phyloP scores from a whole-genome alignment of 2,888 invertebrate genomes.

The Apodemia duryi region DNA sequence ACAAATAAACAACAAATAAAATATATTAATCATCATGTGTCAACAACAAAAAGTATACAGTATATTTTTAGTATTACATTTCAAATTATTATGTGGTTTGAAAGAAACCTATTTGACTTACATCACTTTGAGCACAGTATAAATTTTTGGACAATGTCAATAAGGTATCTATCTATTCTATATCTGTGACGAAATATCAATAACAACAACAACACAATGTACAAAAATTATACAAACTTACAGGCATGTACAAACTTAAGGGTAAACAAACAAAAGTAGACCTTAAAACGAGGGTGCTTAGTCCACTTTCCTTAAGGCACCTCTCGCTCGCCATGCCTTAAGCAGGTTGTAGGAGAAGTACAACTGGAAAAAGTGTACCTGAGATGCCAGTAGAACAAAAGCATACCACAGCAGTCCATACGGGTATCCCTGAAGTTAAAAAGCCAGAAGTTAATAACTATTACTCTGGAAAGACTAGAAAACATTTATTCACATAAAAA shows the following conservation, averaged over 20 bases:
- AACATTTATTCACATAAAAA: too few species aligned
- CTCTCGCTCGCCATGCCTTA: slow-evolving; percentile 89
- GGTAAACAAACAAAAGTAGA: slow-evolving; percentile 9
- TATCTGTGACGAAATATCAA: not conserved
- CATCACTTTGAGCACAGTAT: too few species aligned
- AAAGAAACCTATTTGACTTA: too few species aligned
- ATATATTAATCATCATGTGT: too few species aligned
- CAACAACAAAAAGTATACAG: too few species aligned
- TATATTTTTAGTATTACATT: too few species aligned
- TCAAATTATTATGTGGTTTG: too few species aligned
- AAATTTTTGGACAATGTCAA: not conserved
- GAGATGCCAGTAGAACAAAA: slow-evolving; percentile 91
- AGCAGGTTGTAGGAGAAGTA: slow-evolving; percentile 91
- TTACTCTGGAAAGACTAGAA: not conserved
- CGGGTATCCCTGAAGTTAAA: slow-evolving; percentile 86
- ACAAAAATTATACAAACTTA: slow-evolving; percentile 4
- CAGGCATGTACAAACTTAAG: slow-evolving; percentile 5
- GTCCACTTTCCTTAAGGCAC: slow-evolving; percentile 83
- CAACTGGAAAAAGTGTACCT: slow-evolving; percentile 92
- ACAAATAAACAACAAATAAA: too few species aligned
- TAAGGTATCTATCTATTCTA: not conserved
- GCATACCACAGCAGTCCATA: slow-evolving; percentile 96
- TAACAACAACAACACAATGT: not conserved
- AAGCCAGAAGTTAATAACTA: slow-evolving; percentile 3
- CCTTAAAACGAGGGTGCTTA: slow-evolving; percentile 47